These are phyloP conservation scores for Cheirogaleus medius DNA, from an alignment of 2,113 vertebrate genomes.

Conservation along the genomic window DNA sequence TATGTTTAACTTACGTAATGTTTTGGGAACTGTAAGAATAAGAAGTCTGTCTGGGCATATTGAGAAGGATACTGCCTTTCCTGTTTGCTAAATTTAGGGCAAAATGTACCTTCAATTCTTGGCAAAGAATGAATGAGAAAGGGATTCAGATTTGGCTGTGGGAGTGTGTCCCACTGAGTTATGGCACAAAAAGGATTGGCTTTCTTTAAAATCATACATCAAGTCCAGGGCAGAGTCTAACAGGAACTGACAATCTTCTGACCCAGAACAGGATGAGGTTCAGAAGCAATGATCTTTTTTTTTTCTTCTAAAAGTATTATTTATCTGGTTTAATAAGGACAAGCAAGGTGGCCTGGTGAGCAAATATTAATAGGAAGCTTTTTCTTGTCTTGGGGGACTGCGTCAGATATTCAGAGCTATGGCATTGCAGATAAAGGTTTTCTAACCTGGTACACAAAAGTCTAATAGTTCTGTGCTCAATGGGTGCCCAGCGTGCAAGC, in stretches of 20 bases:
- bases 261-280: neutral
- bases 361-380: neutral
- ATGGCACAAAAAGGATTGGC: conserved; percentile 27
- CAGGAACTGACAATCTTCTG: neutral
- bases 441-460: neutral
- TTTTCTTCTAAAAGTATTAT: neutral
- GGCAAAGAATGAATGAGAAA: conserved; percentile 65
- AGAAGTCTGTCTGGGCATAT: neutral
- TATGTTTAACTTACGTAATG: conserved; percentile 74
- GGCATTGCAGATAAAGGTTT: neutral
- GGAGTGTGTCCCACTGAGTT: conserved; percentile 39
- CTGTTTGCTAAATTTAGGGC: conserved; percentile 62
- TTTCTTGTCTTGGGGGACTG: neutral
- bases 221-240: neutral
- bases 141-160: neutral
- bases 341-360: neutral
- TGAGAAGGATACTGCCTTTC: neutral
- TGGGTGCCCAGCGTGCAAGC: accelerated
- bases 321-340: conserved; percentile 16
- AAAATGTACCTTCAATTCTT: conserved; percentile 58
- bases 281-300: neutral
- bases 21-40: neutral
- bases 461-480: accelerated
- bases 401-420: neutral
- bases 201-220: conserved; percentile 33